These are phyloP conservation scores for Eurytoma adleriae DNA, from an alignment of 2,888 invertebrate species.

Conservation along the genomic window DNA sequence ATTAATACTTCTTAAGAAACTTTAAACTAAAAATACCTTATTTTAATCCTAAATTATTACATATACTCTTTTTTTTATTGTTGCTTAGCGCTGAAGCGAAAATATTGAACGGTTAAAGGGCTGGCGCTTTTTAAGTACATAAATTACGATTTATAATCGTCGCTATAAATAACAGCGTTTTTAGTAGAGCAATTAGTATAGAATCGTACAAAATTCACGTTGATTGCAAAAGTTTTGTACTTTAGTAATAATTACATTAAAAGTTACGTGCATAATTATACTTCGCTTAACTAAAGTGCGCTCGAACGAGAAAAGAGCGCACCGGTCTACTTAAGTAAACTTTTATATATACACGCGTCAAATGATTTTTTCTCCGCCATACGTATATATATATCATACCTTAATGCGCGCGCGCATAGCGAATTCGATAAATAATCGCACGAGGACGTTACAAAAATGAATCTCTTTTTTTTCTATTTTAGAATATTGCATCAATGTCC, in stretches of 20 bases:
- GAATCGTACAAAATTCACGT: constrained; percentile 12
- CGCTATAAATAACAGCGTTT: constrained; percentile 4
- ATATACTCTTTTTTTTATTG: too few relatives aligned
- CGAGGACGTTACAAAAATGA: constrained; percentile 2
- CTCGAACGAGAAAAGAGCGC: neutral
- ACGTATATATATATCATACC: neutral
- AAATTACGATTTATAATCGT: constrained; percentile 10
- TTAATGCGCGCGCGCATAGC: neutral
- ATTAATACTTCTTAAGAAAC: constrained; percentile 12
- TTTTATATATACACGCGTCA: constrained; percentile 43
- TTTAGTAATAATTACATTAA: constrained; percentile 19
- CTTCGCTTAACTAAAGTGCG: constrained; percentile 7
- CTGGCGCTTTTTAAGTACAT: constrained; percentile 10
- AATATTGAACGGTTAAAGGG: constrained; percentile 10
- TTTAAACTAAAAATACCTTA: constrained; percentile 3
- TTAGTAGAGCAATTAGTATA: constrained; percentile 27
- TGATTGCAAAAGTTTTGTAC: constrained; percentile 17
- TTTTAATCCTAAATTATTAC: constrained; percentile 21
- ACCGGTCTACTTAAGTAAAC: constrained; percentile 35
- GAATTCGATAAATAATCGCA: constrained; percentile 9
- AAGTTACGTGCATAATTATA: neutral
- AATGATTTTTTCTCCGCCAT: constrained; percentile 3
- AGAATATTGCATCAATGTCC: constrained; percentile 64
- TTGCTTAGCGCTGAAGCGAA: constrained; percentile 22
- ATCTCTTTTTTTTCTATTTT: constrained; percentile 5